Evolutionary conservation across 2,797 vertebrate species (phyloP), one percentile per base, ranked within the genome.

Genomic region (Prunella strophiata): DNA sequence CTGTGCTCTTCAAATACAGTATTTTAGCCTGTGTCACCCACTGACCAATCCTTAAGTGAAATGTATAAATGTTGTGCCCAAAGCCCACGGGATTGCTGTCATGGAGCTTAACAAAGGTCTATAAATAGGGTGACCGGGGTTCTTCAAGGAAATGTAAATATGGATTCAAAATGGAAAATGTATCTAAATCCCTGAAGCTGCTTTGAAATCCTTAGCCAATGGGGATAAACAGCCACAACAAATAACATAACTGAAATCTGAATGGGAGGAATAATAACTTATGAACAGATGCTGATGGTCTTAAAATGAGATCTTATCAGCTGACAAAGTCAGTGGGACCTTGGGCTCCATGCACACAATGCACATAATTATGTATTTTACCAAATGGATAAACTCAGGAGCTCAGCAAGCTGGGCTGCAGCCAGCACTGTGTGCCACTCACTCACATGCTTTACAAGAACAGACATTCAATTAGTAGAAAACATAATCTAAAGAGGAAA

Each of bases 401-500:
- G 63, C 89, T 70, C 16, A 12, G 61, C 0, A 0, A 77, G 68
- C 79, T 86, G 85, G 76, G 79, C 80, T 66, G 55, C 48, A 52
- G 91, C 74, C 93, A 93, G 91, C 66, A 2, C 85, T 61, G 40
- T 62, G 70, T 79, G 80, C 77, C 48, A 19, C 68, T 91, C 47
- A 47, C 83, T 40, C 70, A 62, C 40, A 10, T 47, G 42, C 83
- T 67, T 70, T 87, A 70, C 43, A 78, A 59, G 74, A 95, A 62
- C 62, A 86, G 85, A 70, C 85, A 88, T 93, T 93, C 91, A 91
- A 63, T 86, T 88, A 92, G 76, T 25, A 91, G 55, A 88, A 91
- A 76, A 81, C 77, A 85, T 91, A 95, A 93, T 91, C 77, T 76
- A 86, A 95, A 73, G 70, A 88, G 83, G 76, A 93, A 94, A 82